Evolutionary conservation across 2,888 invertebrate genomes (phyloP).

Genomic region (Acanthosoma haemorrhoidale): DNA sequence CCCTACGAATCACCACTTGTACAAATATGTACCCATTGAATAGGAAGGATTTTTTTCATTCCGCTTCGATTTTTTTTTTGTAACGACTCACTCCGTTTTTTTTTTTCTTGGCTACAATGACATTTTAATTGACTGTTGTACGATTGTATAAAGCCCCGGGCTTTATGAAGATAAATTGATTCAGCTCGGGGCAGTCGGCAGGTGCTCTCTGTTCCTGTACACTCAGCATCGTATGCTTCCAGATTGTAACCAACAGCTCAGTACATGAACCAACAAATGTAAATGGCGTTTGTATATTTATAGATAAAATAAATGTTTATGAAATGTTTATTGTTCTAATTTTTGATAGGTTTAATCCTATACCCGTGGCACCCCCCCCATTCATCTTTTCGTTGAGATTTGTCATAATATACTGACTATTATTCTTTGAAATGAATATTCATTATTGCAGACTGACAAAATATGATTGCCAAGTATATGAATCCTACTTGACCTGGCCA

Average conservation of each 20-base stretch:
- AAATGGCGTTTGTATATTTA: too few species aligned
- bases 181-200: neutral
- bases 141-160: neutral
- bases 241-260: too few species aligned
- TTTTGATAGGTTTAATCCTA: too few species aligned
- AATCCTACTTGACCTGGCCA: too few species aligned
- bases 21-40: constrained; percentile 4
- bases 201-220: neutral
- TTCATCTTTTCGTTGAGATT: too few species aligned
- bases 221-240: neutral
- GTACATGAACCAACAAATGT: neutral
- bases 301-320: too few species aligned
- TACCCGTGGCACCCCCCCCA: too few species aligned
- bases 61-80: neutral
- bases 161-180: constrained; percentile 20
- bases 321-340: too few species aligned
- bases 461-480: too few species aligned
- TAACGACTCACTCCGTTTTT: neutral
- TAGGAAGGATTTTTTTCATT: neutral
- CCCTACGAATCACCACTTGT: neutral
- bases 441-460: too few species aligned
- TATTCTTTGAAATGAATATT: too few species aligned
- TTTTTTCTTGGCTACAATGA: neutral
- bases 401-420: too few species aligned
- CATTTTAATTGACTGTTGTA: constrained; percentile 20